A percentile compares a stretch with the other conserved stretches of the same genome.
Conservation (phyloP, 2,797 vertebrate genomes). For the Coregonus ussuriensis region DNA sequence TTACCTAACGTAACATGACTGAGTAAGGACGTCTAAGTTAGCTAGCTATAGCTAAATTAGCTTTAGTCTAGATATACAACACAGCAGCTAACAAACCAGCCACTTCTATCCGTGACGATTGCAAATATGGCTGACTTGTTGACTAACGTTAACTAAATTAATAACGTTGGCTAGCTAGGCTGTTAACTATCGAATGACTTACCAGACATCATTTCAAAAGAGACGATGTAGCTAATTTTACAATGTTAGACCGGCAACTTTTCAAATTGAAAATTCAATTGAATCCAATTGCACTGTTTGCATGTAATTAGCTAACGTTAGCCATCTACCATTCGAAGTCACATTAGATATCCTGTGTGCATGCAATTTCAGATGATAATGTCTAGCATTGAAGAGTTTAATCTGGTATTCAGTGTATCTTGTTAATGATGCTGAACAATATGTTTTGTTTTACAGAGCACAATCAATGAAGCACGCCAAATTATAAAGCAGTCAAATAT, state of each 20-base stretch:
- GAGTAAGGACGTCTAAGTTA: neutral
- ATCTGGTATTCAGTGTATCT: neutral
- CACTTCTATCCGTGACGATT: neutral
- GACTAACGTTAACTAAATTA: too few species aligned
- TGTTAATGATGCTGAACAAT: conserved; percentile 35
- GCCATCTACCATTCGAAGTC: neutral
- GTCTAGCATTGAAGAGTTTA: conserved; percentile 4
- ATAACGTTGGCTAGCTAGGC: too few species aligned
- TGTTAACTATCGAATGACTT: too few species aligned
- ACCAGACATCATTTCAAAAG: neutral
- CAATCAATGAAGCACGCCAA: conserved; percentile 40
- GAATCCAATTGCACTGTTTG: neutral
- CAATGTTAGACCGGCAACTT: neutral
- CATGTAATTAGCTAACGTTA: neutral
- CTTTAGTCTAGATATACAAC: neutral
- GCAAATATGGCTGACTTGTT: neutral
- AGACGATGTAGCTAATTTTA: neutral
- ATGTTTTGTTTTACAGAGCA: conserved; percentile 46
- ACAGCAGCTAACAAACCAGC: neutral
- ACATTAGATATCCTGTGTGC: neutral
- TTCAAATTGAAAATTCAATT: neutral
- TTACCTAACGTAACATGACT: neutral
- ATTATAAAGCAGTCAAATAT: conserved; percentile 19
- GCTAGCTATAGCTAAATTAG: neutral
- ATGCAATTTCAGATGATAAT: conserved; percentile 11